Percentiles rank a stretch among this genome's conserved stretches.
phyloP scores from a whole-genome alignment of 2,113 vertebrate species.

The Lepus americanus region DNA sequence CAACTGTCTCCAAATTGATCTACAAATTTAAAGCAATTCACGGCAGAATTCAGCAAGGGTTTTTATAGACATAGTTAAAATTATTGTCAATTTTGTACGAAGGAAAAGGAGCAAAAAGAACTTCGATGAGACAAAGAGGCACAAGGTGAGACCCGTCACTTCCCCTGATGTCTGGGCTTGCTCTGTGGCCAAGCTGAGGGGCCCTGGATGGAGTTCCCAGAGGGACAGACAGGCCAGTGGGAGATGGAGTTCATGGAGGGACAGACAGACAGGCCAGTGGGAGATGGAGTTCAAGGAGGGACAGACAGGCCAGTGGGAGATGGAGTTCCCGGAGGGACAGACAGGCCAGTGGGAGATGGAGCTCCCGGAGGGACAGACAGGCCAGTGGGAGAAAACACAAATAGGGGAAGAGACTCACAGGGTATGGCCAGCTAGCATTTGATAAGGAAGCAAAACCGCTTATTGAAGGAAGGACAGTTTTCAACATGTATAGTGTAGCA shows the following conservation, averaged over 20 bases:
- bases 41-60: background rate
- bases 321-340: no score
- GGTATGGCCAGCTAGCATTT: background rate
- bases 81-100: background rate
- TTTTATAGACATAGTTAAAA: background rate
- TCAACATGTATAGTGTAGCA: background rate
- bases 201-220: no score
- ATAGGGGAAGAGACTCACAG: background rate
- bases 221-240: background rate
- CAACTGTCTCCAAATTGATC: background rate
- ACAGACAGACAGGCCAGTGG: no score
- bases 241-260: no score
- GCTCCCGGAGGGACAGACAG: background rate
- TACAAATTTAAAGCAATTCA: background rate
- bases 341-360: no score
- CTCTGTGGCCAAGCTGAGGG: background rate
- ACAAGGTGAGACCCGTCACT: rapidly evolving
- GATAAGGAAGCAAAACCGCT: background rate
- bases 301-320: background rate
- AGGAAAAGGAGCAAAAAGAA: background rate
- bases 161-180: background rate
- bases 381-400: background rate
- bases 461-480: background rate
- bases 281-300: no score
- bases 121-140: background rate